Evolutionary conservation across 2,113 vertebrate genomes (phyloP).

Genomic region (Neoarius graeffei): DNA sequence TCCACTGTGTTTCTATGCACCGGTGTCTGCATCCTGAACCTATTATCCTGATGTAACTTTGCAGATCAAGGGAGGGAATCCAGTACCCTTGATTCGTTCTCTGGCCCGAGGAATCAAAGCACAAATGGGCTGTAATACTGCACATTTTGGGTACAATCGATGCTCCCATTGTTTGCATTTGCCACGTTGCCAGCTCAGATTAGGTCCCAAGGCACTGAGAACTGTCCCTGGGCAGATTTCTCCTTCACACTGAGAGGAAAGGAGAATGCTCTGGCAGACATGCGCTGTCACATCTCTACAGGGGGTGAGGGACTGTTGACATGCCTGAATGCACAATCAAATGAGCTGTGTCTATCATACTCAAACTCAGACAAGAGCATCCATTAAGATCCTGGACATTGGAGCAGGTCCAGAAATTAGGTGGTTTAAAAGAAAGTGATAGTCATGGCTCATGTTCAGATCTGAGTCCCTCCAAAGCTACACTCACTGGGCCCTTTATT

Average conservation of each 20-base stretch:
- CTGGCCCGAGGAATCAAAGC: conserved; percentile 3
- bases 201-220: conserved; percentile 20
- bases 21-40: conserved; percentile 8
- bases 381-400: background rate
- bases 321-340: conserved; percentile 47
- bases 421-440: background rate
- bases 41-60: conserved; percentile 12
- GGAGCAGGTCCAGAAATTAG: background rate
- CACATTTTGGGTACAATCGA: conserved; percentile 29
- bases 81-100: background rate
- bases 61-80: background rate
- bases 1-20: conserved; percentile 34
- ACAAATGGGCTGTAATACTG: conserved; percentile 27
- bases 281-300: conserved; percentile 14
- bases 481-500: too few species aligned
- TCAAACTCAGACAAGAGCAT: conserved; percentile 17
- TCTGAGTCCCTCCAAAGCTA: background rate
- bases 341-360: conserved; percentile 50
- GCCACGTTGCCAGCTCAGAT: conserved; percentile 28
- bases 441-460: background rate
- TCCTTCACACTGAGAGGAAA: conserved; percentile 38
- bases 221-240: conserved; percentile 52
- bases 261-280: conserved; percentile 33
- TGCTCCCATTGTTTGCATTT: conserved; percentile 27
- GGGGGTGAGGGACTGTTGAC: background rate